These are phyloP conservation scores for Unio pictorum DNA, from an alignment of 2,888 invertebrate species.

Conservation along the genomic window DNA sequence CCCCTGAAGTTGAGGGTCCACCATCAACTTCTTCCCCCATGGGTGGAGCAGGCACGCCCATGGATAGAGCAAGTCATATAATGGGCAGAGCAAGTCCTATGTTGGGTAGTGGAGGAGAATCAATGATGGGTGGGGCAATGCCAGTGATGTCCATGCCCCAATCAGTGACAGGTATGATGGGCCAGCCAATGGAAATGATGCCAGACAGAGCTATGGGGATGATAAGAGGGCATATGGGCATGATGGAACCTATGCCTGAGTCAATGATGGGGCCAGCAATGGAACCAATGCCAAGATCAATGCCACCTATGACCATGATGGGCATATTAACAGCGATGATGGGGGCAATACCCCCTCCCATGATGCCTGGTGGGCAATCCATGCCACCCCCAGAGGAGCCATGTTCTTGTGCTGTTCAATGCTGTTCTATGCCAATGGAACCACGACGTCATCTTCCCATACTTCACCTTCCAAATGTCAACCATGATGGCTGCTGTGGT, in stretches of 20 bases:
- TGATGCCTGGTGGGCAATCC: constrained; percentile 5
- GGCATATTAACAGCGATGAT: neutral
- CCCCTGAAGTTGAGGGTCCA: too few species aligned
- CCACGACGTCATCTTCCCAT: constrained; percentile 26
- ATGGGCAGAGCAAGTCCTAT: constrained; percentile 1
- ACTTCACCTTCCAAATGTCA: constrained; percentile 24
- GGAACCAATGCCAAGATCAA: constrained; percentile 13
- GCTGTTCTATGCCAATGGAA: constrained; percentile 24
- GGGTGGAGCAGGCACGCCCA: too few species aligned
- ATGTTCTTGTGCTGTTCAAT: constrained; percentile 32
- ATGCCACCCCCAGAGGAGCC: constrained; percentile 20
- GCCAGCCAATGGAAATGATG: constrained; percentile 1
- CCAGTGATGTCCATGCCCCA: neutral
- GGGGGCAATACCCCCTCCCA: constrained; percentile 1
- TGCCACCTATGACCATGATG: constrained; percentile 6
- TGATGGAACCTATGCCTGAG: constrained; percentile 7
- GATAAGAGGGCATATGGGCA: constrained; percentile 3
- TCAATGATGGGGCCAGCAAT: constrained; percentile 11
- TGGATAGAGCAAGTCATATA: neutral
- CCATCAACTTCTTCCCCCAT: too few species aligned
- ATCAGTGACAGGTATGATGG: neutral
- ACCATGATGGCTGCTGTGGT: constrained; percentile 29
- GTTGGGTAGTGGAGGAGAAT: neutral
- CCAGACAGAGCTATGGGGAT: neutral
- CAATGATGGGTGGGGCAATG: neutral